Evolutionary conservation across 2,888 invertebrate species (phyloP).

Genomic region (Troglohyphantes excavatus): DNA sequence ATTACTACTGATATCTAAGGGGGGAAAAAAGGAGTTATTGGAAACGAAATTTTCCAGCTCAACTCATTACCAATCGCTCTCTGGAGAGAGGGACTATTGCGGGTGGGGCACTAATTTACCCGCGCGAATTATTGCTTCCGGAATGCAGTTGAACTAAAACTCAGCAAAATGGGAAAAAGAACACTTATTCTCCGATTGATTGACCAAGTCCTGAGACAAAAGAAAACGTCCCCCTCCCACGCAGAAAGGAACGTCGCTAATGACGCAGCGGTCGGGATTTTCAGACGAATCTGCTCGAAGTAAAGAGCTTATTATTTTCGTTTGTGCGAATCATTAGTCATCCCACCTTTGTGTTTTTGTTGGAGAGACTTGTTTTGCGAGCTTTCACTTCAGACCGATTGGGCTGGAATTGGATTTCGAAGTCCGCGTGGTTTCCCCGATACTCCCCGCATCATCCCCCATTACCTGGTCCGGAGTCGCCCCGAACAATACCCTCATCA

Average conservation of each 20-base stretch:
- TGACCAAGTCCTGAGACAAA: constrained; percentile 75
- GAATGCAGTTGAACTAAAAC: constrained; percentile 59
- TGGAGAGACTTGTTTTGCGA: constrained; percentile 72
- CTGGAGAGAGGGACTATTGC: constrained; percentile 69
- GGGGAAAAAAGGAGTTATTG: constrained; percentile 72
- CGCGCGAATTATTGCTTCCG: constrained; percentile 76
- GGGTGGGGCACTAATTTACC: constrained; percentile 72
- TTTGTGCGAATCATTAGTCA: constrained; percentile 73
- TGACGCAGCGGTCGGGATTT: constrained; percentile 57
- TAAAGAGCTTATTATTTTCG: constrained; percentile 77
- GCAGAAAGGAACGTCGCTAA: constrained; percentile 44
- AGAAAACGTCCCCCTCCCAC: constrained; percentile 61
- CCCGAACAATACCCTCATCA: constrained; percentile 77
- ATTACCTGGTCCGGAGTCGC: constrained; percentile 69
- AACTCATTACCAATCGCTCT: constrained; percentile 71
- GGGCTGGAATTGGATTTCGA: constrained; percentile 58
- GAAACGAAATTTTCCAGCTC: constrained; percentile 68
- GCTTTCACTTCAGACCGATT: constrained; percentile 63
- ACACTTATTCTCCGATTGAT: constrained; percentile 73
- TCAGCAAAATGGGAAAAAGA: constrained; percentile 76
- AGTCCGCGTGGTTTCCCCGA: constrained; percentile 34
- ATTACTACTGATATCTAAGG: constrained; percentile 74
- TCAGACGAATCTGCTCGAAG: constrained; percentile 61
- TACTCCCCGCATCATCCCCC: constrained; percentile 46
- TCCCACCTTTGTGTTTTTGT: constrained; percentile 75